Evolutionary conservation across 1,140 invertebrate genomes (phyloP), one percentile per base, ranked within the genome.

Genomic region (Helicoverpa armigera): DNA sequence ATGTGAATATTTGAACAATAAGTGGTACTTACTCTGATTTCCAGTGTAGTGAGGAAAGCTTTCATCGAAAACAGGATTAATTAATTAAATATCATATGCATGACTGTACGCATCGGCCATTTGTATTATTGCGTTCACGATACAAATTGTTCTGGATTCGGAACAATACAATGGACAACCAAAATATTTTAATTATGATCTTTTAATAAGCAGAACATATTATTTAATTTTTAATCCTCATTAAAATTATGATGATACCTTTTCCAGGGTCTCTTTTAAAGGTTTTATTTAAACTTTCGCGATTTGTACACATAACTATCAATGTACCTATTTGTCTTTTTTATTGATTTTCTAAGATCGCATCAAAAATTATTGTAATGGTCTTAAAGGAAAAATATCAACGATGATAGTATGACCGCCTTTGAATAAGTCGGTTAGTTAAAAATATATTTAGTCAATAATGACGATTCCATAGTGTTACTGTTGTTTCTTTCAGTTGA

Each of bases 1-100:
- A n/a, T 16, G 54, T 18, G 10, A 58, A 29, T 29, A 31, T 63
- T 31, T 63, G 14, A 13, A 63, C 29, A 63, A 67, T 48, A 48
- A 48, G 12, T 12, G 11, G 18, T 7, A 18, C 13, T 48, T n/a
- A 43, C n/a, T n/a, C 2, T 10, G 3, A 43, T 65, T 48, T 18
- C 43, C 63, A 67, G 43, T 35, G 14, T 14, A 10, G 3, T 65
- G n/a, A 35, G 14, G 31, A 50, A 50, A 67, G 35, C 35, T 67
- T 67, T 67, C 10, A 67, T 9, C 63, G 63, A 16, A 67, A 16
- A 5, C 35, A 67, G n/a, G n/a, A 7, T 67, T 67, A 48, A 67
- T 67, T 67, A 67, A 67, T 67, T 50, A 67, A 65, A 67, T 50
- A 67, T 7, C 63, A 50, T 60, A 29, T n/a, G 5, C 10, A 13